Percentiles rank a stretch among this genome's conserved stretches.
Conservation (phyloP, 2,888 invertebrate species). For the Temnothorax rugatulus region DNA sequence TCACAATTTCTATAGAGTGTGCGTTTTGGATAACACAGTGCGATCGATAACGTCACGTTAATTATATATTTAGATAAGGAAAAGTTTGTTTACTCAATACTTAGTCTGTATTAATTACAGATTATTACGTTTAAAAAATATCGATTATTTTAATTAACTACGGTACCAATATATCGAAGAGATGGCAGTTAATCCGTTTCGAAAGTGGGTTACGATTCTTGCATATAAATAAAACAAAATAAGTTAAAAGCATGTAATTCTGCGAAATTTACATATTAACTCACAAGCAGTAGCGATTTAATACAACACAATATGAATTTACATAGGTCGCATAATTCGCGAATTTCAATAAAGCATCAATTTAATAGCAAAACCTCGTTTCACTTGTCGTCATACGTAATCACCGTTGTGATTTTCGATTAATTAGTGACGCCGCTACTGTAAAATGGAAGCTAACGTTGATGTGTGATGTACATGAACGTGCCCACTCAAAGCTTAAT, state of each 20-base stretch:
- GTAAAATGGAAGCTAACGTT: conserved; percentile 46
- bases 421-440: conserved; percentile 46
- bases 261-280: conserved; percentile 52
- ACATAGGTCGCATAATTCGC: conserved; percentile 53
- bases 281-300: conserved; percentile 52
- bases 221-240: conserved; percentile 45
- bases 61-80: conserved; percentile 8
- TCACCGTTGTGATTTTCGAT: conserved; percentile 56
- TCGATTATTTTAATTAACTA: conserved; percentile 31
- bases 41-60: conserved; percentile 19
- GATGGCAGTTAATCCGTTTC: conserved; percentile 35
- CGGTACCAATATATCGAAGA: conserved; percentile 1
- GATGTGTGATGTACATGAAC: conserved; percentile 13
- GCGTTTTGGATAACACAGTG: not conserved
- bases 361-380: conserved; percentile 52
- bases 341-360: conserved; percentile 58
- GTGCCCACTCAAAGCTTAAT: conserved; percentile 46
- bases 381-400: conserved; percentile 51
- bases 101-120: conserved; percentile 20
- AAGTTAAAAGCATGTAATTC: conserved; percentile 28
- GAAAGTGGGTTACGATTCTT: conserved; percentile 46
- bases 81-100: not conserved
- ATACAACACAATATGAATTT: conserved; percentile 55
- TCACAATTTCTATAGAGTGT: not conserved
- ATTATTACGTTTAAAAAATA: conserved; percentile 31